A percentile compares a stretch with the other conserved stretches of the same genome.
Conservation (phyloP, 2,797 vertebrate genomes). For the Brotula barbata region DNA sequence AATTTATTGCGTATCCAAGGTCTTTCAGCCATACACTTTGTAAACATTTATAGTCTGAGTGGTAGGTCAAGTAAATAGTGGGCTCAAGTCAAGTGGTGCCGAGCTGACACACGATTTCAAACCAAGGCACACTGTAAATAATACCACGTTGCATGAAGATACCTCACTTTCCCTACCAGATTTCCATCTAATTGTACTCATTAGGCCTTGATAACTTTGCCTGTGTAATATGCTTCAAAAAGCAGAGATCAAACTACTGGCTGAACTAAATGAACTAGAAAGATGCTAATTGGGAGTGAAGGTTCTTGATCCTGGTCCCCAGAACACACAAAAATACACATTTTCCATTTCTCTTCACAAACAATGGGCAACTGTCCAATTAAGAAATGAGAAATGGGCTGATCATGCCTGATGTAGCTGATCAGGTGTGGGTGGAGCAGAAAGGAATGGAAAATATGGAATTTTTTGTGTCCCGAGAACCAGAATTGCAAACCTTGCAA, state of each 20-base stretch:
- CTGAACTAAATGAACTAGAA: slow-evolving; percentile 28
- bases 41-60: slow-evolving; percentile 3
- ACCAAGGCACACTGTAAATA: slow-evolving; percentile 26
- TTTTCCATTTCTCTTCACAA: neutral
- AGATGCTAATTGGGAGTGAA: slow-evolving; percentile 14
- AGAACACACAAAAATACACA: neutral
- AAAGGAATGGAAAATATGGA: neutral
- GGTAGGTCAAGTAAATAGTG: slow-evolving; percentile 34
- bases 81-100: slow-evolving; percentile 73
- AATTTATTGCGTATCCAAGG: slow-evolving; percentile 15
- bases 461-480: neutral
- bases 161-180: slow-evolving; percentile 67
- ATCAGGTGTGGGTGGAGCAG: neutral
- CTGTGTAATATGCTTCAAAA: slow-evolving; percentile 43
- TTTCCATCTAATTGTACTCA: slow-evolving; percentile 30
- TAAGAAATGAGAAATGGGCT: no score
- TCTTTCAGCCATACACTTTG: neutral
- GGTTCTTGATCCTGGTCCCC: neutral
- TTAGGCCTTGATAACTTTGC: slow-evolving; percentile 45
- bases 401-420: neutral
- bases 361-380: no score
- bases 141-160: slow-evolving; percentile 77
- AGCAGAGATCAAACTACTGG: slow-evolving; percentile 26
- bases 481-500: neutral
- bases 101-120: slow-evolving; percentile 32